Evolutionary conservation across 2,888 invertebrate genomes (phyloP), one percentile per base, ranked within the genome.

Genomic region (Petrophora chlorosata): DNA sequence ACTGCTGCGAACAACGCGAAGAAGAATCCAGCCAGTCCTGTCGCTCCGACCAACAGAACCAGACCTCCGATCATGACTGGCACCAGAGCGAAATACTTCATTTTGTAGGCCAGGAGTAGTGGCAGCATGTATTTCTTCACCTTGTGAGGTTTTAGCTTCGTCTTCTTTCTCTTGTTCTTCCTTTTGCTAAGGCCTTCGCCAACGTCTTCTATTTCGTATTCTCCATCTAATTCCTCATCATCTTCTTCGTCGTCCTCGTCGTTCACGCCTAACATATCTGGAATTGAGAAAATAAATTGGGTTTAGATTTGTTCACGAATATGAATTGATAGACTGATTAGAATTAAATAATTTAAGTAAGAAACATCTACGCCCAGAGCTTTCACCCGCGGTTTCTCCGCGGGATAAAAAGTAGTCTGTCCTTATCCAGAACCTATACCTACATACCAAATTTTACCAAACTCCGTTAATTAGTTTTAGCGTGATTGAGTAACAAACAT

Each of bases 1-100:
- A 95, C 94, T 1, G 96, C 95, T 38, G 96, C 95, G 68, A 97
- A 96, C 8, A 97, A 83, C 0, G 96, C 96, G 75, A 96, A 97
- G 91, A 97, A 97, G 85, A 97, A 96, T 56, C 96, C 96, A 12
- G 96, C 96, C 48, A 96, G 77, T 10, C 95, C 95, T 0, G 96
- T 95, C 0, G 95, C 94, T 51, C 95, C 95, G 3, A 95, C 93
- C 35, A 97, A 78, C 5, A 97, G 82, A 1, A 95, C 85, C 13
- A 96, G 79, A 3, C 93, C 93, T 39, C 95, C 94, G 57, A 96
- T 91, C 74, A 96, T 78, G 0, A 95, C 91, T 0, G 96, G 96
- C 25, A 96, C 92, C 41, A 96, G 75, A 1, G 95, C 93, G 63
- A 96, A 92, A 77, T 95, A 96, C 76, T 96, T 96, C 72, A 97